Base-by-base conservation (phyloP, 2,888 invertebrate species). In the Gibbula magus region DNA sequence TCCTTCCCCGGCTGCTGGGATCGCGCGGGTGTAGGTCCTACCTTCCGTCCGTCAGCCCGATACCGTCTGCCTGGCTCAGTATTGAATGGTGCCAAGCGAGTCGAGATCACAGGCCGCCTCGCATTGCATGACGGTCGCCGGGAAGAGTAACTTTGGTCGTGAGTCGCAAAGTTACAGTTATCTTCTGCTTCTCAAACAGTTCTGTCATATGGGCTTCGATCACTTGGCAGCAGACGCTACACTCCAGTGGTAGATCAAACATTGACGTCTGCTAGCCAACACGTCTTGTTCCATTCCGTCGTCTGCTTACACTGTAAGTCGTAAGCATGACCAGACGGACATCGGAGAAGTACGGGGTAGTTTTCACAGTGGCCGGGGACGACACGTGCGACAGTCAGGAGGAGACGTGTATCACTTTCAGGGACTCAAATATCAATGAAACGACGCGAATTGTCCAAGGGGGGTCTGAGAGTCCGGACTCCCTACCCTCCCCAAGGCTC, bases 321-420 rank as follows among this genome's bases (percentile, higher is more conserved):
- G 61, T 29, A 25, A 25, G 16, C 29, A 61, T 61, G 61, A 61
- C 61, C 61, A 61, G 61, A 61, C 61, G 70, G 16, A 73, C 51
- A 20, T 51, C 51, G 74, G 74, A 74, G 25, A 39, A 51, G 20
- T 74, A 76, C 75, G 75, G 75, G 53, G 75, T 76, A n/a, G 75
- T 56, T 8, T 76, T 76, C 18, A 54, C 75, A 18, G 54, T 76
- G 53, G 53, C 75, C 8, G 32, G 29, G 29, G 32, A 52, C 32
- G 75, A 76, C n/a, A 53, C 54, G n/a, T 53, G 75, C n/a, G 75
- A 56, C 75, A 52, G 56, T 10, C 54, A 76, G 29, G 75, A 56
- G 54, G 75, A 56, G 1, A 56, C 20, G 16, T 53, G 75, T 29
- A 39, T 74, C 25, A 74, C 74, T 45, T 74, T 74, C 25, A 29